These are phyloP conservation scores for Geotrupes spiniger DNA, from an alignment of 2,888 invertebrate species.

Conservation along the genomic window DNA sequence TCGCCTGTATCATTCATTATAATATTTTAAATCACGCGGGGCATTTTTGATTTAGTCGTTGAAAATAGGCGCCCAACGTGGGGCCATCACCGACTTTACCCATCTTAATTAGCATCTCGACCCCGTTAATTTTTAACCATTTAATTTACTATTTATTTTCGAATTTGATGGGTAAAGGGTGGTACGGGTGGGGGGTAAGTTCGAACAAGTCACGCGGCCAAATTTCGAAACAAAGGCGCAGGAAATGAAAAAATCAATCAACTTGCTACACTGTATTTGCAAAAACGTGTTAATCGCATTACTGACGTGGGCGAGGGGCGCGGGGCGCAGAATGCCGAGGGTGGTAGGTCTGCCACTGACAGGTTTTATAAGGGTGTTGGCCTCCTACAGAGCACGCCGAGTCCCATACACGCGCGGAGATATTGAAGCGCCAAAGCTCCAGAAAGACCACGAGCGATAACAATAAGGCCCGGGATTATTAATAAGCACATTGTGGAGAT, in stretches of 20 bases:
- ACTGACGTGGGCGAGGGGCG: conserved; percentile 32
- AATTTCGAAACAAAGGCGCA: conserved; percentile 4
- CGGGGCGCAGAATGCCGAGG: conserved; percentile 20
- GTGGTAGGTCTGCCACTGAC: conserved; percentile 45
- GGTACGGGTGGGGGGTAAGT: too few relatives aligned
- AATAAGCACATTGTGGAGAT: conserved; percentile 17
- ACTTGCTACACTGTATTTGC: conserved; percentile 31
- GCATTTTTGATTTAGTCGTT: too few relatives aligned
- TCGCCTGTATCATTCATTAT: too few relatives aligned
- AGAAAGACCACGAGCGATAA: conserved; percentile 5
- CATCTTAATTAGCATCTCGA: too few relatives aligned
- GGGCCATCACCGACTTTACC: too few relatives aligned
- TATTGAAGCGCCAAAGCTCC: not conserved
- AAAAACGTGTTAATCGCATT: conserved; percentile 50
- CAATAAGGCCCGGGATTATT: conserved; percentile 4
- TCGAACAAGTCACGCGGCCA: too few relatives aligned
- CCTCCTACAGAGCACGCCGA: conserved; percentile 41
- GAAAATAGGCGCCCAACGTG: too few relatives aligned
- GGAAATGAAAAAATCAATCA: conserved; percentile 1
- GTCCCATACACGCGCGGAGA: conserved; percentile 1
- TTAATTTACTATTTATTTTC: too few relatives aligned
- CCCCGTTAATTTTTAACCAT: too few relatives aligned
- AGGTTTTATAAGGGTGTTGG: conserved; percentile 50
- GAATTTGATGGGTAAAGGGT: too few relatives aligned
- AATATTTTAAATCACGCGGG: too few relatives aligned